Conservation (phyloP, 2,113 vertebrate genomes). For the Choloepus hoffmanni region DNA sequence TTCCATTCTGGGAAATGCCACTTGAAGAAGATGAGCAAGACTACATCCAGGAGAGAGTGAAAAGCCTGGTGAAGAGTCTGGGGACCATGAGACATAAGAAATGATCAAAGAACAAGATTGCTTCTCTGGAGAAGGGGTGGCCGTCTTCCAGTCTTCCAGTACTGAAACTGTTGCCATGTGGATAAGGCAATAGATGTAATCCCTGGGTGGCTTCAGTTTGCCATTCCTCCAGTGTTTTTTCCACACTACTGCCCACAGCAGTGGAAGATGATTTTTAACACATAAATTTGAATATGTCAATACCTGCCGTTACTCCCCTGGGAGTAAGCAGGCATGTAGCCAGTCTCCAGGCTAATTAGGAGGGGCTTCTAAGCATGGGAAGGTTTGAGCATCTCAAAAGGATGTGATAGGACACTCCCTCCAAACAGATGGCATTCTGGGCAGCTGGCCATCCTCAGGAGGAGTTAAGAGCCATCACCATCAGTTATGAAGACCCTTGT, state of each 20-base stretch:
- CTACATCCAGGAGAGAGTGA: not conserved
- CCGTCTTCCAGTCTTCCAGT: not conserved
- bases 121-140: not conserved
- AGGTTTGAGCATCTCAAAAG: not conserved
- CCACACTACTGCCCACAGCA: not conserved
- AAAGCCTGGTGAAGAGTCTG: not conserved
- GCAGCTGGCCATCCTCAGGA: not conserved
- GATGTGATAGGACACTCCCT: not conserved
- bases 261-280: not conserved
- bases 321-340: not conserved
- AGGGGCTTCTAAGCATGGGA: not conserved
- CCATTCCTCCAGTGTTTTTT: not conserved
- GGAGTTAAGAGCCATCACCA: not conserved
- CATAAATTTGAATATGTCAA: not conserved
- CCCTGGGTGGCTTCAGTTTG: too few relatives aligned
- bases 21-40: not conserved
- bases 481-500: not conserved
- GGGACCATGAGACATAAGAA: not conserved
- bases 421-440: not conserved
- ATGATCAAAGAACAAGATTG: not conserved
- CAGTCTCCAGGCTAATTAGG: not conserved
- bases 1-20: not conserved
- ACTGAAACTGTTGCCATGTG: not conserved
- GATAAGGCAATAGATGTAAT: not conserved
- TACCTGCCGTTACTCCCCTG: not conserved